phyloP scores from a whole-genome alignment of 2,113 vertebrate species.

The Calonectris borealis region DNA sequence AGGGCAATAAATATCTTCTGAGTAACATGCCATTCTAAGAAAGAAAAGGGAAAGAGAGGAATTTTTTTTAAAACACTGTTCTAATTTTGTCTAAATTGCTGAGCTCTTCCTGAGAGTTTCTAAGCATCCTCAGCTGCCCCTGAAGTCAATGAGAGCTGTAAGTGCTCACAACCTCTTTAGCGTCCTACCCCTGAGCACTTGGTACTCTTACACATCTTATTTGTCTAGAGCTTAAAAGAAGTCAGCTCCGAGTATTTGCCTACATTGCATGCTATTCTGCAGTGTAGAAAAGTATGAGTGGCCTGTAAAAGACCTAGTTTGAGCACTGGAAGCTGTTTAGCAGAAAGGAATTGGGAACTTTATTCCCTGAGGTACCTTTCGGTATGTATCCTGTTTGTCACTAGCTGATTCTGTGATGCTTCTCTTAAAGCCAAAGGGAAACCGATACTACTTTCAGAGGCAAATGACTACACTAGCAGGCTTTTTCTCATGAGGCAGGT shows the following conservation, averaged over 20 bases:
- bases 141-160: not conserved
- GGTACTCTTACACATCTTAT: rapidly evolving
- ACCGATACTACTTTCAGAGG: rapidly evolving
- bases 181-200: not conserved
- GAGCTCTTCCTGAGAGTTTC: not conserved
- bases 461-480: not conserved
- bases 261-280: not conserved
- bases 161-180: not conserved
- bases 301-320: not conserved
- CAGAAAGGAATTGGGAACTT: not conserved
- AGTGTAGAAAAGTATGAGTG: not conserved
- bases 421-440: not conserved
- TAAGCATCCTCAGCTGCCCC: not conserved
- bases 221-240: not conserved
- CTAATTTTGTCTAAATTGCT: not conserved
- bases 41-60: not conserved
- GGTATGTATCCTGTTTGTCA: not conserved
- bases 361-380: not conserved
- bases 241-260: not conserved
- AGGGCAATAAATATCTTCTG: not conserved
- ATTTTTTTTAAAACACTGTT: not conserved
- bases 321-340: not conserved
- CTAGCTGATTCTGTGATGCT: not conserved
- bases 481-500: not conserved
- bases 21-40: not conserved